Conservation (phyloP, 2,888 invertebrate genomes). For the Drosophila recens region DNA sequence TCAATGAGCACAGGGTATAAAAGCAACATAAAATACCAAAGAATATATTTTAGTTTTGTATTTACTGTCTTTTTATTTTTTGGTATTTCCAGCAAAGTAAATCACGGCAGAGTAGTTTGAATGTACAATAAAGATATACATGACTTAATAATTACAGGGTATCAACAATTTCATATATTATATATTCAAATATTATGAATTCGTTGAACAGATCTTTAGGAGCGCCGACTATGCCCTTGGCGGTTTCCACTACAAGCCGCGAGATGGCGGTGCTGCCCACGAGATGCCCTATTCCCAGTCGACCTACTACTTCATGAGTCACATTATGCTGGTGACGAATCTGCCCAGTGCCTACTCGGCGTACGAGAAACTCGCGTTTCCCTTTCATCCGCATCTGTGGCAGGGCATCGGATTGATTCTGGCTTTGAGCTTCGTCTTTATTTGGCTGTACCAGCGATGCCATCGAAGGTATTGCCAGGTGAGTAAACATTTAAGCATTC, state of each 20-base stretch:
- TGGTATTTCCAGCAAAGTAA: no score
- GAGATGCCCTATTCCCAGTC: conserved; percentile 69
- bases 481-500: neutral
- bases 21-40: no score
- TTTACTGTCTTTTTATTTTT: no score
- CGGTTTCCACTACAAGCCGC: conserved; percentile 69
- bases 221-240: conserved; percentile 74
- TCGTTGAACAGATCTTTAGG: conserved; percentile 60
- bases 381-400: conserved; percentile 74
- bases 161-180: neutral
- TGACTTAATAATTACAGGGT: neutral
- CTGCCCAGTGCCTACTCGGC: conserved; percentile 63
- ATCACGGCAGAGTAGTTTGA: no score
- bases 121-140: no score
- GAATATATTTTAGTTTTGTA: no score
- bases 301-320: conserved; percentile 70
- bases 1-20: no score
- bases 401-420: conserved; percentile 50
- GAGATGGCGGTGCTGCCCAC: conserved; percentile 25
- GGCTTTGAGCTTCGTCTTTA: conserved; percentile 42
- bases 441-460: conserved; percentile 28
- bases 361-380: conserved; percentile 76
- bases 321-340: conserved; percentile 75
- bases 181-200: no score
- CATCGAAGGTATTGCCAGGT: conserved; percentile 8